Conservation (phyloP, 2,797 vertebrate genomes). For the Morus bassanus region DNA sequence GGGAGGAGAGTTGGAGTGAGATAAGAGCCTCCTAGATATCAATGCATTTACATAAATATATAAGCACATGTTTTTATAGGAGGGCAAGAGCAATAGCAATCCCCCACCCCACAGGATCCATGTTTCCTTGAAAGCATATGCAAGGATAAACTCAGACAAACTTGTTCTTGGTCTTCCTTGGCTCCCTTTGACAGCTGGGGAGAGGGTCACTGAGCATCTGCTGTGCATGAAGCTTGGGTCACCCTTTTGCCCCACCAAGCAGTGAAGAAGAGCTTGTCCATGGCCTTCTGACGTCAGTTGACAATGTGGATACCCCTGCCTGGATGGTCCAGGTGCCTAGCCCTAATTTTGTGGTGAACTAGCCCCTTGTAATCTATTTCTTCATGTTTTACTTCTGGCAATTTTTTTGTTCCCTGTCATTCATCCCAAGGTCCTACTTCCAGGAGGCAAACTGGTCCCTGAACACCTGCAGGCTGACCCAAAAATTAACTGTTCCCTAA, state of each 20-base stretch:
- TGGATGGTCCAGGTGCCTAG: neutral
- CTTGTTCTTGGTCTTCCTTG: fast-evolving
- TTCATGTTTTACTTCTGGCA: neutral
- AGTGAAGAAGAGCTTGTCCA: neutral
- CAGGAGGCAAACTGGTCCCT: neutral
- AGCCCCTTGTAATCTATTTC: neutral
- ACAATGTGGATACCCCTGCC: neutral
- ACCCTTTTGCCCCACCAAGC: neutral
- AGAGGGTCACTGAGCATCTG: neutral
- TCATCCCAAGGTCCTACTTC: neutral
- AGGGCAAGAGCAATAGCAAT: neutral
- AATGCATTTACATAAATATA: neutral
- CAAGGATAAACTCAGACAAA: neutral
- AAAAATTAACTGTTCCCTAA: neutral
- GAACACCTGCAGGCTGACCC: neutral
- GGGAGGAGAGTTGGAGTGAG: neutral
- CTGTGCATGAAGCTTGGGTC: too few species aligned
- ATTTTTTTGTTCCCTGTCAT: neutral
- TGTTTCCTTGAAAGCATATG: neutral
- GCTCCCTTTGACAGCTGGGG: neutral
- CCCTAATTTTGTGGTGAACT: neutral
- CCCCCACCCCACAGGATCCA: neutral
- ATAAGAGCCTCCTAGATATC: neutral
- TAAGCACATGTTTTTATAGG: neutral
- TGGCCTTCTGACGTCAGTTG: neutral